Percentiles rank a stretch among this genome's conserved stretches.
Conservation (phyloP, 1,140 invertebrate species). For the Leptopilina clavipes region DNA sequence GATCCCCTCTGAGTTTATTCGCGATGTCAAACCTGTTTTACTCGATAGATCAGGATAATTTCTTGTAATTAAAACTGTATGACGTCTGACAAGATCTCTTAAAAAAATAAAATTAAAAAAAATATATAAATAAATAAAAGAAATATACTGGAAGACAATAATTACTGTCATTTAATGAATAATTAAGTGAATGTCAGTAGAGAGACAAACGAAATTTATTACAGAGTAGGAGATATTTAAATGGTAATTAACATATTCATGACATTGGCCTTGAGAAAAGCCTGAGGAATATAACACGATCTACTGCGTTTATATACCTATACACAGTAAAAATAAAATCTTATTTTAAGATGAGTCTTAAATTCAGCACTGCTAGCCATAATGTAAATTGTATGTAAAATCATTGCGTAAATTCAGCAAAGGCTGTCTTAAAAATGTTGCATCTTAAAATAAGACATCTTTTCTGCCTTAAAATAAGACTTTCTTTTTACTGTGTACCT, state of each 20-base stretch:
- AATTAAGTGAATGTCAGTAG: constrained; percentile 5
- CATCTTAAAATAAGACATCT: no score
- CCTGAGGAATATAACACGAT: background rate
- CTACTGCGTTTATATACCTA: no score
- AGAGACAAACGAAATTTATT: background rate
- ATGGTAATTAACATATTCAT: constrained; percentile 12
- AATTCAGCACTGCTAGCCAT: no score
- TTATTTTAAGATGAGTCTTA: no score
- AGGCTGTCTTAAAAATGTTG: no score
- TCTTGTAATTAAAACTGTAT: constrained; percentile 12
- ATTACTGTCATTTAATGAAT: constrained; percentile 12
- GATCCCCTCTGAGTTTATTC: background rate
- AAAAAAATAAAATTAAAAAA: background rate
- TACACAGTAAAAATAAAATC: no score
- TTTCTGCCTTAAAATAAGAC: no score
- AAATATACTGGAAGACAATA: background rate
- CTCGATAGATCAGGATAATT: background rate
- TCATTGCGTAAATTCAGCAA: no score
- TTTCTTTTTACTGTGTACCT: no score
- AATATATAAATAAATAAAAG: no score
- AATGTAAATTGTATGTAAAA: no score
- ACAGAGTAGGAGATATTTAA: background rate
- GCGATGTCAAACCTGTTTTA: constrained; percentile 5
- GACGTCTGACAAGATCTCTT: background rate
- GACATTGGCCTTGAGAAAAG: background rate